phyloP scores from a whole-genome alignment of 1,140 invertebrate species.

The Dendrolimus kikuchii region DNA sequence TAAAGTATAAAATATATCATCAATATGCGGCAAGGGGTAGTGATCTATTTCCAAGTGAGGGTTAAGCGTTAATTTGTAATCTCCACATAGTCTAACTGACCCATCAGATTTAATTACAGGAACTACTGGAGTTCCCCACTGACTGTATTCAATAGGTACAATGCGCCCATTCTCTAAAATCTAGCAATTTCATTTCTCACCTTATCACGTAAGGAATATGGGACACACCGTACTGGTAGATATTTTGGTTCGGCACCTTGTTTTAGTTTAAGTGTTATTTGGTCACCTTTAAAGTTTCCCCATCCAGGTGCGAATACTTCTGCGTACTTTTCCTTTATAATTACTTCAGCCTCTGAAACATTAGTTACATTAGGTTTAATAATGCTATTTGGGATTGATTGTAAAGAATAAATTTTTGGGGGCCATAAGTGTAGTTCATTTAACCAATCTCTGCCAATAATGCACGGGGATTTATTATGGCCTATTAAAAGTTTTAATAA shows the following conservation, averaged over 20 bases:
- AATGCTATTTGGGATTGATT: slow-evolving; percentile 1
- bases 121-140: slow-evolving; percentile 31
- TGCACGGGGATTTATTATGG: slow-evolving; percentile 1
- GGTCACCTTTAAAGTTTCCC: slow-evolving; percentile 15
- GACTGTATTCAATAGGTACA: slow-evolving; percentile 22
- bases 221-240: slow-evolving; percentile 18
- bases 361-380: slow-evolving; percentile 3
- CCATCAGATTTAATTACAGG: slow-evolving; percentile 13
- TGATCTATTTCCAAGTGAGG: slow-evolving; percentile 9
- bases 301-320: slow-evolving; percentile 7
- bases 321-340: slow-evolving; percentile 1
- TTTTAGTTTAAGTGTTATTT: slow-evolving; percentile 14
- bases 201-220: slow-evolving; percentile 26
- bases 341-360: too few species aligned
- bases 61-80: slow-evolving; percentile 10
- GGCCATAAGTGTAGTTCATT: slow-evolving; percentile 4
- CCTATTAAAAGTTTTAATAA: slow-evolving; percentile 5
- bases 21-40: slow-evolving; percentile 8
- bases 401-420: slow-evolving; percentile 1
- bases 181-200: slow-evolving; percentile 26
- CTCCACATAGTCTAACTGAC: slow-evolving; percentile 11
- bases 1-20: slow-evolving; percentile 9
- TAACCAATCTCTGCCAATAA: slow-evolving; percentile 5
- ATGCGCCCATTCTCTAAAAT: slow-evolving; percentile 17
- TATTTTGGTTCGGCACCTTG: slow-evolving; percentile 19